A percentile compares a stretch with the other conserved stretches of the same genome.
Evolutionary conservation across 1,140 invertebrate species (phyloP).

Genomic region (Theocolax elegans): DNA sequence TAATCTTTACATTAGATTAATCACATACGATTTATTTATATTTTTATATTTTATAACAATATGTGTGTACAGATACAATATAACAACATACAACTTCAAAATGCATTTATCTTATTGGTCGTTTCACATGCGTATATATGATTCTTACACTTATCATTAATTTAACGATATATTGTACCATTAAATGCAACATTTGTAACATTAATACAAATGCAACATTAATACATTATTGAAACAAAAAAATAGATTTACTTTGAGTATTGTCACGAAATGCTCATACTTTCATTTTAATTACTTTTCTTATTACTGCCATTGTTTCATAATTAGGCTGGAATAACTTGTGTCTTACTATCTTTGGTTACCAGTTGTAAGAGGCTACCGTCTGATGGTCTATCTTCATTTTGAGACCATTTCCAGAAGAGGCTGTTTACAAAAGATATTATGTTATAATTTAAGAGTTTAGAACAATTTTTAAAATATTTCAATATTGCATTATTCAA

Average conservation of each 20-base stretch:
- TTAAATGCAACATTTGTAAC: neutral
- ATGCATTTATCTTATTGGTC: neutral
- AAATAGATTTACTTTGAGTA: constrained; percentile 24
- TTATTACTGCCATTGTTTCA: neutral
- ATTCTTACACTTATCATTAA: neutral
- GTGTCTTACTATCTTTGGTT: constrained; percentile 85
- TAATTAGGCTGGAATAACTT: constrained; percentile 63
- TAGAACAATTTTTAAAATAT: constrained; percentile 23
- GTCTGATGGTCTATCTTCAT: constrained; percentile 80
- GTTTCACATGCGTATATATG: neutral
- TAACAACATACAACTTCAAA: neutral
- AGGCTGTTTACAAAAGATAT: constrained; percentile 65
- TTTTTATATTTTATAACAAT: neutral
- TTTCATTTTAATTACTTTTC: constrained; percentile 3
- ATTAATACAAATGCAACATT: neutral
- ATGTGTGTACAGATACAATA: neutral
- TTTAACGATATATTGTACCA: neutral
- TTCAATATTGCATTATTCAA: constrained; percentile 16
- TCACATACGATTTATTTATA: constrained; percentile 4
- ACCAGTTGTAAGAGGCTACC: constrained; percentile 91
- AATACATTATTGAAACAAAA: neutral
- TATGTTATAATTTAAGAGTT: constrained; percentile 8
- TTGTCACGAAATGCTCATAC: constrained; percentile 5
- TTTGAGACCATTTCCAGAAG: constrained; percentile 86
- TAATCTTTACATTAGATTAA: neutral